Evolutionary conservation across 2,888 invertebrate species (phyloP), one percentile per base, ranked within the genome.

Genomic region (Aricia artaxerxes): DNA sequence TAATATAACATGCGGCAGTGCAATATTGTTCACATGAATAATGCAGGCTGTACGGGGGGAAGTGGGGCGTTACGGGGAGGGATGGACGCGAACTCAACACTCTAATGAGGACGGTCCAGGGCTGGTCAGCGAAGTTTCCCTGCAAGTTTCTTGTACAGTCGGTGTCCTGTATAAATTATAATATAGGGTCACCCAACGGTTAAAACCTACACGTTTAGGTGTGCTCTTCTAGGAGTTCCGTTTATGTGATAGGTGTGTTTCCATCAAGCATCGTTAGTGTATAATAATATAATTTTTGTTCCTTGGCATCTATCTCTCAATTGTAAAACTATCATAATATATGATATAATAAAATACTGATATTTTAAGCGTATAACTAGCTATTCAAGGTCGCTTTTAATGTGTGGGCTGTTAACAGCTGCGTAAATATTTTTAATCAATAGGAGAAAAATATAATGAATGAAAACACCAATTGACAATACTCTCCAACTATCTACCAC

Each of bases 1-100:
- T 80, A 81, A 82, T 83, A 82, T 80, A 75, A 83, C 82, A 82
- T 86, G 87, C 86, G 88, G 87, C 85, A 86, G 86, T 90, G 92
- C 92, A 94, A 93, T 92, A 93, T 91, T 91, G 92, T 91, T 89
- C 89, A 88, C 91, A 93, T 93, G 93, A 93, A 93, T 94, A 93
- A 94, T 94, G 93, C 93, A 93, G 86, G 89, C 86, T 83, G 88
- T 80, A 86, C 0, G 35, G 13, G 16, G 93, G 86, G 88, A 86
- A 83, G 87, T 86, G 86, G 89, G 88, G 88, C 88, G 80, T 87
- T 86, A 86, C 89, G 88, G 88, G 79, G 87, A 86, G 85, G 84
- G 87, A 88, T 88, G 88, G 86, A 85, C 87, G 88, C 86, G 87
- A 88, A 87, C 88, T 88, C 87, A 86, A 83, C 87, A 88, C 90